phyloP scores from a whole-genome alignment of 2,888 invertebrate genomes.

The Achlya flavicornis region DNA sequence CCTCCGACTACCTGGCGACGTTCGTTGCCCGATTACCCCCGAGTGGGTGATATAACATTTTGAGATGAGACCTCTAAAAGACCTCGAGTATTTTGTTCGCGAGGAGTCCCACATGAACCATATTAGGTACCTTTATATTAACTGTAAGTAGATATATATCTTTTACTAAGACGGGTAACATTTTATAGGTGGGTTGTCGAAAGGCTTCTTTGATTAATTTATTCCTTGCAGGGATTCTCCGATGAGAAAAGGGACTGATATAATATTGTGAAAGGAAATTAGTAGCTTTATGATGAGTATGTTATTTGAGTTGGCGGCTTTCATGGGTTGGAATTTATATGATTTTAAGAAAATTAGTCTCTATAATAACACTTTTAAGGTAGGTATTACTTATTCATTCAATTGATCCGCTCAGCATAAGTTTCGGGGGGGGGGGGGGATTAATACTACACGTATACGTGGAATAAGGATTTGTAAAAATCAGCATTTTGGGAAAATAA shows the following conservation, averaged over 20 bases:
- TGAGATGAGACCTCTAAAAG: conserved; percentile 33
- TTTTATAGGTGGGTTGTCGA: conserved; percentile 33
- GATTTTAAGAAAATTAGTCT: no score
- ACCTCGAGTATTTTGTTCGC: conserved; percentile 43
- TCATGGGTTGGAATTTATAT: no score
- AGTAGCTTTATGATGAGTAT: conserved; percentile 6
- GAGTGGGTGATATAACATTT: conserved; percentile 54
- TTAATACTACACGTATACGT: no score
- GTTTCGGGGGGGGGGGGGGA: no score
- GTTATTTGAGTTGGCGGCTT: not conserved
- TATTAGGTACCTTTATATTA: conserved; percentile 32
- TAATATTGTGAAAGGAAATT: conserved; percentile 13
- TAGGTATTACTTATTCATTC: no score
- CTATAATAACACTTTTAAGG: no score
- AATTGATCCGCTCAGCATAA: no score
- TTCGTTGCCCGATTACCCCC: conserved; percentile 29
- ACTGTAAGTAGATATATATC: conserved; percentile 24
- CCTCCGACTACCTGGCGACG: conserved; percentile 34
- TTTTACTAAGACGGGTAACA: conserved; percentile 40
- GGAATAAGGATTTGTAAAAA: no score
- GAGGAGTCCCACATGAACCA: conserved; percentile 38
- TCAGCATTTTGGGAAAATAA: no score
- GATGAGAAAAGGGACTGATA: conserved; percentile 17
- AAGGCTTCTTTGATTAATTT: conserved; percentile 41
- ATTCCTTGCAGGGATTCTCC: conserved; percentile 25